phyloP scores from a whole-genome alignment of 2,888 invertebrate genomes.

The Orthosia incerta region DNA sequence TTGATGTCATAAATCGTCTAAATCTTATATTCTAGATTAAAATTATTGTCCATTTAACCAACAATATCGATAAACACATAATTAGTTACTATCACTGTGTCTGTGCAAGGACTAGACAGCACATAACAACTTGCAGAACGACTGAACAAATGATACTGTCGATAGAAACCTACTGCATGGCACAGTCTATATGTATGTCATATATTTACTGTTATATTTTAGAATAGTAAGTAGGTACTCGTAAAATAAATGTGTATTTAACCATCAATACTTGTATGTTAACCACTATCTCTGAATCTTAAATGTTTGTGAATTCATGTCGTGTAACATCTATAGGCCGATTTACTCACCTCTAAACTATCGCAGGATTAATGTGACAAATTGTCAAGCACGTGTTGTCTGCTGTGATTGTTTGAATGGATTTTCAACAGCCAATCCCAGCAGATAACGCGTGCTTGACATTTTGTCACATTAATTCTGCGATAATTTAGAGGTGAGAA shows the following conservation, averaged over 20 bases:
- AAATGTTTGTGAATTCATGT: constrained; percentile 22
- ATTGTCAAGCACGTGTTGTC: too few relatives aligned
- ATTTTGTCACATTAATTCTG: too few relatives aligned
- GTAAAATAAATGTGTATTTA: constrained; percentile 41
- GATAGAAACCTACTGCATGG: not conserved
- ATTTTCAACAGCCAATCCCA: too few relatives aligned
- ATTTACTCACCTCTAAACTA: too few relatives aligned
- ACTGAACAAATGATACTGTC: not conserved
- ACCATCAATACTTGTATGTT: constrained; percentile 21
- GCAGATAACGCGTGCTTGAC: too few relatives aligned
- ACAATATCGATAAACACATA: not conserved
- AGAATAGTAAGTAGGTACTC: constrained; percentile 25
- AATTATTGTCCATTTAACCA: not conserved
- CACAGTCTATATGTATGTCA: too few relatives aligned
- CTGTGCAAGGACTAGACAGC: not conserved
- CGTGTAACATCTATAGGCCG: constrained; percentile 16
- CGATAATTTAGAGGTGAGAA: too few relatives aligned
- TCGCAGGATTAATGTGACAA: too few relatives aligned
- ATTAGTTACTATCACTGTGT: not conserved
- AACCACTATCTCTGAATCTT: constrained; percentile 29
- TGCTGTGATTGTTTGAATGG: too few relatives aligned
- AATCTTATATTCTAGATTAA: constrained; percentile 1
- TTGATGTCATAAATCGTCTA: not conserved
- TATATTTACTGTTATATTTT: too few relatives aligned
- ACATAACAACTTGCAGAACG: not conserved